These are phyloP conservation scores for Hippopotamus amphibius DNA, from an alignment of 2,113 vertebrate species.

Conservation along the genomic window DNA sequence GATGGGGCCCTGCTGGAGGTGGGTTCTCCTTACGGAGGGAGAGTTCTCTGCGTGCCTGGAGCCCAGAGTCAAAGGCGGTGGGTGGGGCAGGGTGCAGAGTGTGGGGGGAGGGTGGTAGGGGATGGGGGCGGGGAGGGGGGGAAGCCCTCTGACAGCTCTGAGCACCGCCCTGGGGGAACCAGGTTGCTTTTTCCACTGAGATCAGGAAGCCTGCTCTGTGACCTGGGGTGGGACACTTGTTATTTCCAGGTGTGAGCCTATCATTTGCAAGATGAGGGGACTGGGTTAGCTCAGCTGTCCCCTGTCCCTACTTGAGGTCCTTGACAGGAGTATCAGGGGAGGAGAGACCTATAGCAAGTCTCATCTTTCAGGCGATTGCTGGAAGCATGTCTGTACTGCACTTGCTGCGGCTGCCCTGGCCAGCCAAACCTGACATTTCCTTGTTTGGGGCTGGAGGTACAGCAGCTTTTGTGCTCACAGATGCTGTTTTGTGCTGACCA, in stretches of 20 bases:
- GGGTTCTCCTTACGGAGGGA: not conserved
- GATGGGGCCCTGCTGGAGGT: not conserved
- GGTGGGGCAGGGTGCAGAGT: accelerated
- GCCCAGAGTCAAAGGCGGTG: not conserved
- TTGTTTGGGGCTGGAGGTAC: not conserved
- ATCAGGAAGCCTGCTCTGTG: not conserved
- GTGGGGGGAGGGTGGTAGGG: not conserved
- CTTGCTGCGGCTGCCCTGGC: not conserved
- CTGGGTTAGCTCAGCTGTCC: not conserved
- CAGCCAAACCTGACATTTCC: not conserved
- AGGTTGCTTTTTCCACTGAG: not conserved
- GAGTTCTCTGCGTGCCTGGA: not conserved
- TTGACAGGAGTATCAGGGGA: not conserved
- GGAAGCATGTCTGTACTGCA: not conserved
- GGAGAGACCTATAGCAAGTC: not conserved
- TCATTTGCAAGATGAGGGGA: not conserved
- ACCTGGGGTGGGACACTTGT: not conserved
- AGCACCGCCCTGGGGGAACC: not conserved
- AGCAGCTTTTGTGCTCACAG: not conserved
- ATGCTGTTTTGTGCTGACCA: not conserved
- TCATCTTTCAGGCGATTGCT: not conserved
- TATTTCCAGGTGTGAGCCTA: not conserved
- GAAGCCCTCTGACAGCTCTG: not conserved
- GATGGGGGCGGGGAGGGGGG: not conserved
- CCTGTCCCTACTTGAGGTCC: not conserved